A percentile compares a stretch with the other conserved stretches of the same genome.
Conservation (phyloP, 2,888 invertebrate genomes). For the Tenodera sinensis region DNA sequence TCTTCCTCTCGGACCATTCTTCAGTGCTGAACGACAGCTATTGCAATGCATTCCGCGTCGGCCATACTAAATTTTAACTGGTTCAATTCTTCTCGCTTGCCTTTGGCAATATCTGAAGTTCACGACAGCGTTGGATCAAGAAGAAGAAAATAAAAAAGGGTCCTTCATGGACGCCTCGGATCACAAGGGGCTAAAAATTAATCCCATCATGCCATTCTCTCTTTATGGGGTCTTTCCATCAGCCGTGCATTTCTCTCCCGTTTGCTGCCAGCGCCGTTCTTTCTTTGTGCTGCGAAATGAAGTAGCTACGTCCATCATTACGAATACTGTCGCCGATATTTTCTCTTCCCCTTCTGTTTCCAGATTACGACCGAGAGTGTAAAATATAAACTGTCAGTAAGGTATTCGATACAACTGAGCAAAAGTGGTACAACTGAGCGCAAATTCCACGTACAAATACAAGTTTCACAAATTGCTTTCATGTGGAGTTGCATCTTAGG, state of each 20-base stretch:
- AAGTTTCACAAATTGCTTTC: too few species aligned
- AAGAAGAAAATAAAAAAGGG: neutral
- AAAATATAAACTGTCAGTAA: too few species aligned
- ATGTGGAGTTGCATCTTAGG: too few species aligned
- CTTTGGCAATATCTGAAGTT: slow-evolving; percentile 10
- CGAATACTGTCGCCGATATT: neutral
- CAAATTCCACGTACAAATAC: too few species aligned
- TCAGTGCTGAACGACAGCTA: slow-evolving; percentile 22
- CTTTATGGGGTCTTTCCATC: slow-evolving; percentile 16
- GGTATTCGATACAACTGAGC: too few species aligned
- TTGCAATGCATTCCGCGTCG: slow-evolving; percentile 27
- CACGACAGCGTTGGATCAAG: neutral
- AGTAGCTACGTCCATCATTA: neutral
- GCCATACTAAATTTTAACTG: slow-evolving; percentile 27
- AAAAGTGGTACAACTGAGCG: too few species aligned
- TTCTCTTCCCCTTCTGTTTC: neutral
- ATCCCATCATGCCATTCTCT: slow-evolving; percentile 17
- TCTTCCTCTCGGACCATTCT: neutral
- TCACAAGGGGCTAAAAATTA: slow-evolving; percentile 23
- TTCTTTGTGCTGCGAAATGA: neutral
- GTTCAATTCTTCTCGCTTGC: slow-evolving; percentile 21
- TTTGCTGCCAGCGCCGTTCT: neutral
- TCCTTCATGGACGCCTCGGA: neutral
- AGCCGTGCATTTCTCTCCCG: neutral
- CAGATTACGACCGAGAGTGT: too few species aligned